Conservation (phyloP, 2,797 vertebrate species). For the Lerista edwardsae region DNA sequence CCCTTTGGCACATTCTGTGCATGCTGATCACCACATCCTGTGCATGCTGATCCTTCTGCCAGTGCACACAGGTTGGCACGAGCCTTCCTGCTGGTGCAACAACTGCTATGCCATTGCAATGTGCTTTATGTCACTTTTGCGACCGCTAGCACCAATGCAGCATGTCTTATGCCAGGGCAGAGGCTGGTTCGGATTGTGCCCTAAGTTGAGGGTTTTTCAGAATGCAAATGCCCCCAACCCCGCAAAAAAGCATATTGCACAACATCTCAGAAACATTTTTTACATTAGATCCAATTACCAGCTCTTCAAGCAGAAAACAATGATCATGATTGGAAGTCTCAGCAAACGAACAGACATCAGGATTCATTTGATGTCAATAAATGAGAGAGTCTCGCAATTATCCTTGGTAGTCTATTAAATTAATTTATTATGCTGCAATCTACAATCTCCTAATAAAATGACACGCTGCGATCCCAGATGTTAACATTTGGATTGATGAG, state of each 20-base stretch:
- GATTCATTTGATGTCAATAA: constrained; percentile 55
- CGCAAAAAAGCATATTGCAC: not conserved
- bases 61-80: too few species aligned
- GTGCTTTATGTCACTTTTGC: too few species aligned
- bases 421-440: constrained; percentile 64
- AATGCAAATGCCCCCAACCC: not conserved
- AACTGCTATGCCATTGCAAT: too few species aligned
- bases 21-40: too few species aligned
- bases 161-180: too few species aligned
- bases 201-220: not conserved
- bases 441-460: constrained; percentile 55
- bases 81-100: too few species aligned
- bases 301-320: constrained; percentile 12
- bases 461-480: constrained; percentile 29
- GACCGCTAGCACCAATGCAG: too few species aligned
- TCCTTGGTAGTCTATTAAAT: constrained; percentile 56
- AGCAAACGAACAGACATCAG: constrained; percentile 22
- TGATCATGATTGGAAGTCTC: constrained; percentile 20
- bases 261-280: not conserved
- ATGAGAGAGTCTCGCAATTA: constrained; percentile 57
- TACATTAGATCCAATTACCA: not conserved
- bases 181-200: too few species aligned
- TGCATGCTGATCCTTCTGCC: too few species aligned
- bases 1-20: too few species aligned
- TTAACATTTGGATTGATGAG: constrained; percentile 38